Evolutionary conservation across 2,888 invertebrate species (phyloP).

Genomic region (Pardosa pseudoannulata): DNA sequence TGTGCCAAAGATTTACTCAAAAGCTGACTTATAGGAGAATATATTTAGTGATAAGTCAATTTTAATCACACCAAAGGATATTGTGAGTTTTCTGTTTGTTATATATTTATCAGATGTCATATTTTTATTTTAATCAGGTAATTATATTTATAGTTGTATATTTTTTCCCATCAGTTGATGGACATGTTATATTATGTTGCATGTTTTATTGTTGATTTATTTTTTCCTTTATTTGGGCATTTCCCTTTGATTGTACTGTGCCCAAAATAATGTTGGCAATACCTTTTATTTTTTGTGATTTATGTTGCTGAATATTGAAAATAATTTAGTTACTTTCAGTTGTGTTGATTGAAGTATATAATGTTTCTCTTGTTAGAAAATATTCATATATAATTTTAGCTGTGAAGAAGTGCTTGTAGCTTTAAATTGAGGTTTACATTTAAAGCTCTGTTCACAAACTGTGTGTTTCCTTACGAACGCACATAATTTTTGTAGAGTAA

Average conservation of each 20-base stretch:
- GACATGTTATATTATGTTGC: slow-evolving; percentile 23
- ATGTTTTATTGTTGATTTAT: slow-evolving; percentile 28
- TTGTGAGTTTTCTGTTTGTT: background rate
- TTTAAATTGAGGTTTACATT: background rate
- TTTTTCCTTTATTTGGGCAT: slow-evolving; percentile 5
- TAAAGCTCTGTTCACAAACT: slow-evolving; percentile 21
- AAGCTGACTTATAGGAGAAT: background rate
- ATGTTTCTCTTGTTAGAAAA: background rate
- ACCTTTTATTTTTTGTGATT: background rate
- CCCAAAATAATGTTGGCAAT: background rate
- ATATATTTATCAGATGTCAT: slow-evolving; percentile 35
- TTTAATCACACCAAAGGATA: slow-evolving; percentile 47
- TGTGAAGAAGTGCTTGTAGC: background rate
- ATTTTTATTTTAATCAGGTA: slow-evolving; percentile 42
- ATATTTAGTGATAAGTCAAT: slow-evolving; percentile 17
- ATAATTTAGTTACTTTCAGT: no score
- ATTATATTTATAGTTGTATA: slow-evolving; percentile 40
- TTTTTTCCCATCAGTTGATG: slow-evolving; percentile 22
- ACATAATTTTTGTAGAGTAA: background rate
- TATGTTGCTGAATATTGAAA: background rate
- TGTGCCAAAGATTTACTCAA: slow-evolving; percentile 22
- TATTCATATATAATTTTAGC: background rate
- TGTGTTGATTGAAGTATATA: background rate
- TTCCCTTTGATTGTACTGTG: background rate
- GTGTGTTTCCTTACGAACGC: background rate